Base-by-base conservation (phyloP, 2,797 vertebrate genomes). In the Manis pentadactyla region DNA sequence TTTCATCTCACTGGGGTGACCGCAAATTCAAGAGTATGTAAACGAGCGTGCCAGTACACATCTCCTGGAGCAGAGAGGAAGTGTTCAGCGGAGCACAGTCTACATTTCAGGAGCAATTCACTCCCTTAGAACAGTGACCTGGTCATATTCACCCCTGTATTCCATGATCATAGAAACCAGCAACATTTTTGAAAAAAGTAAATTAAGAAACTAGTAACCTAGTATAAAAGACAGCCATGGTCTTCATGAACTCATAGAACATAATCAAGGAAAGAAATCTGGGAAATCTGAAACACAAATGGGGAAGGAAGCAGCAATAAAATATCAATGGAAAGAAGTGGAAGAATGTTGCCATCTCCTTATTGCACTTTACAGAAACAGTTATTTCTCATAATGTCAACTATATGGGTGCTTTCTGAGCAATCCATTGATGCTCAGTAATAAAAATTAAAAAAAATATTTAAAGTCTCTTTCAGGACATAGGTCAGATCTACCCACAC, bases 291-390 rank as follows among this genome's bases (percentile, higher is more conserved):
- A 81, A 55, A n/a, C 2, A 27, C 21, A 73, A 3, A 6, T 4
- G 0, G 0, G 27, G 0, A 57, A 66, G 13, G 5, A 55, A 46
- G 13, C 4, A 37, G n/a, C 8, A 3, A 4, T 7, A 17, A 31
- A 19, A 14, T 8, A 42, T 21, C 0, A 27, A 4, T 6, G 68
- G 29, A 2, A 25, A 49, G 6, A 73, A 69, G 8, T 12, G 39
- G 5, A 64, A 25, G 19, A 5, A 59, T 10, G 13, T 23, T 34
- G n/a, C 11, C 29, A 13, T 69, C 31, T 88, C 14, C 21, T 64
- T 18, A 27, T 4, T 37, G 12, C 34, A 7, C 31, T 42, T 49
- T 18, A 37, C 13, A 66, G 25, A 81, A 75, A 61, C 73, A 9
- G 2, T 7, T 17, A 6, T 71, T 69, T 49, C 11, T 66, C 11